A percentile compares a stretch with the other conserved stretches of the same genome.
Evolutionary conservation across 2,113 vertebrate genomes (phyloP).

Genomic region (Hypocryptadius cinnamomeus): DNA sequence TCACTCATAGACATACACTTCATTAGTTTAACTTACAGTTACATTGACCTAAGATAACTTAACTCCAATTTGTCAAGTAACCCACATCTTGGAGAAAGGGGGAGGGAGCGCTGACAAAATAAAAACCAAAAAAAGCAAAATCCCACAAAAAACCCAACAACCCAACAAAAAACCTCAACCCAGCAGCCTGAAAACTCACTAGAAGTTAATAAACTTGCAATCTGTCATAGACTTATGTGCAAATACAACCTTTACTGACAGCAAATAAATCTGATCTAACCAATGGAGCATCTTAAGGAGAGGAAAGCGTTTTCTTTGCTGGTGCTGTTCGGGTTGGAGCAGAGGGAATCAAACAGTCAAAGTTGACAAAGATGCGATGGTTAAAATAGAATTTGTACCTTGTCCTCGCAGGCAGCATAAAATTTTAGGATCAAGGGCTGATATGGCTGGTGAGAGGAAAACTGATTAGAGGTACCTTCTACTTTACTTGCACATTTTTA

Average conservation of each 20-base stretch:
- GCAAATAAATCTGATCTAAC: constrained; percentile 46
- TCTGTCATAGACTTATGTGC: constrained; percentile 53
- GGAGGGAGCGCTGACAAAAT: background rate
- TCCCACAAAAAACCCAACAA: background rate
- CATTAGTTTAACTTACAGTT: constrained; percentile 67
- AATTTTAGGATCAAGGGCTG: background rate
- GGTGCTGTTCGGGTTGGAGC: constrained; percentile 8
- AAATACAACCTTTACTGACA: constrained; percentile 55
- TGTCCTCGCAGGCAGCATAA: background rate
- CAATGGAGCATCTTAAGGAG: constrained; percentile 29
- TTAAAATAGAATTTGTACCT: background rate
- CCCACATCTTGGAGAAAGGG: constrained; percentile 31
- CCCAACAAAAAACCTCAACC: constrained; percentile 6
- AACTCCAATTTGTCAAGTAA: constrained; percentile 65
- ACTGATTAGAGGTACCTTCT: constrained; percentile 14
- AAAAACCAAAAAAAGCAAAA: background rate
- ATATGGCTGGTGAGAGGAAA: constrained; percentile 13
- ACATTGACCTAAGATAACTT: constrained; percentile 65
- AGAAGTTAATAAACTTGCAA: constrained; percentile 58
- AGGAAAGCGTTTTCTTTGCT: background rate
- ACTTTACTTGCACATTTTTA: background rate
- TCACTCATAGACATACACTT: constrained; percentile 62
- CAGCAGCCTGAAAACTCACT: constrained; percentile 51
- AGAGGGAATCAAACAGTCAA: constrained; percentile 2
- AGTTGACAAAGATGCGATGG: constrained; percentile 21